Percentiles rank a stretch among this genome's conserved stretches.
phyloP scores from a whole-genome alignment of 2,888 invertebrate species.

The Auanema sp. region DNA sequence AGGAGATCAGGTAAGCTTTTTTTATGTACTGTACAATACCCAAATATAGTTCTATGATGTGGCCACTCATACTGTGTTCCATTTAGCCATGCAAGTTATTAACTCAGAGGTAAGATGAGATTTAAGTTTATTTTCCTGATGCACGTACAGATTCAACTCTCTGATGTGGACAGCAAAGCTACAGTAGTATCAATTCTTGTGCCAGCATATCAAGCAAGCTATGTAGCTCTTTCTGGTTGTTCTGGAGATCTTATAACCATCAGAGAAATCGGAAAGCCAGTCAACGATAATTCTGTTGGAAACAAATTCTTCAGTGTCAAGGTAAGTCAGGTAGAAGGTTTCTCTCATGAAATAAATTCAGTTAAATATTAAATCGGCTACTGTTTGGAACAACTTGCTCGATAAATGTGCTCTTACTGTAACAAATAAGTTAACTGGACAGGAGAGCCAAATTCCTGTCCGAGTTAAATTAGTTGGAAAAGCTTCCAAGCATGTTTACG shows the following conservation, averaged over 20 bases:
- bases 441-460: conserved; percentile 34
- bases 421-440: conserved; percentile 31
- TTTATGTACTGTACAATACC: no score
- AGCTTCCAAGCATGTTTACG: conserved; percentile 37
- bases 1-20: neutral
- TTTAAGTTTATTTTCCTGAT: conserved; percentile 1
- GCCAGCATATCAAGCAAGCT: conserved; percentile 25
- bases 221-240: conserved; percentile 27
- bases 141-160: conserved; percentile 29
- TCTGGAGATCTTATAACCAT: conserved; percentile 34
- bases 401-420: conserved; percentile 32
- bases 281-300: conserved; percentile 21
- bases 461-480: conserved; percentile 40
- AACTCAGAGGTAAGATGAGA: conserved; percentile 23
- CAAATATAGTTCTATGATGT: conserved; percentile 3
- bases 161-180: conserved; percentile 26
- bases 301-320: conserved; percentile 31
- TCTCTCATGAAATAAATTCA: no score
- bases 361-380: conserved; percentile 37
- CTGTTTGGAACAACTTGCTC: conserved; percentile 30
- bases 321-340: conserved; percentile 9
- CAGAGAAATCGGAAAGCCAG: conserved; percentile 1
- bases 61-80: conserved; percentile 18
- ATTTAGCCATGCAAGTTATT: conserved; percentile 30
- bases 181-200: conserved; percentile 27